Percentiles rank a stretch among this genome's conserved stretches.
These are phyloP conservation scores for Cybosia mesomella DNA, from an alignment of 2,888 invertebrate genomes.

Conservation along the genomic window DNA sequence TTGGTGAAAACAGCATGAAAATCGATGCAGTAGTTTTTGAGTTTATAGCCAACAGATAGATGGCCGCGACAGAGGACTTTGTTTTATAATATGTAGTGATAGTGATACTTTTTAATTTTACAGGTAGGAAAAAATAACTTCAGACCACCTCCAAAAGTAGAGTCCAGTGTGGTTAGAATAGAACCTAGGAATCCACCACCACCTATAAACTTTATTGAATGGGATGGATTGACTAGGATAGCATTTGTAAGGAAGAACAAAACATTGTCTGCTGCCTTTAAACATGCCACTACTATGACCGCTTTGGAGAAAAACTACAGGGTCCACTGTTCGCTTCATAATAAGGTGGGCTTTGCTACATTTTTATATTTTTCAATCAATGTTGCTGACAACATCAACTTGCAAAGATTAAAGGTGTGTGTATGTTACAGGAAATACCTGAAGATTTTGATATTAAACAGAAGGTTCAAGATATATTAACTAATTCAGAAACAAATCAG, in stretches of 20 bases:
- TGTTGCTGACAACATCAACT: not conserved
- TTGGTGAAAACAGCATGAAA: no score
- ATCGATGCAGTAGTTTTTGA: no score
- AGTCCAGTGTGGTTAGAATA: conserved; percentile 98
- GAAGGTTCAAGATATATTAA: conserved; percentile 92
- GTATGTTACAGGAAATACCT: conserved; percentile 88
- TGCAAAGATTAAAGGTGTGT: not conserved
- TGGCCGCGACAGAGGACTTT: no score
- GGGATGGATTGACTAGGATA: conserved; percentile 99
- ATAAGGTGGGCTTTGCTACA: conserved; percentile 82
- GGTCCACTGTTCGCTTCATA: conserved; percentile 94
- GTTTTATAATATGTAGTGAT: no score
- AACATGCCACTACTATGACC: conserved; percentile 93
- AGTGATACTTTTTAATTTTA: conserved; percentile 34
- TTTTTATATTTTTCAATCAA: no score
- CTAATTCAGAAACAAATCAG: conserved; percentile 89
- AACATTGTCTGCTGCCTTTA: conserved; percentile 96
- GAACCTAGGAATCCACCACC: conserved; percentile 99
- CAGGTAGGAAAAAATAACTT: conserved; percentile 99
- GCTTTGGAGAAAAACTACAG: conserved; percentile 96
- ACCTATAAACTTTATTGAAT: conserved; percentile 97
- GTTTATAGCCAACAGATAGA: no score
- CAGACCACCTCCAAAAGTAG: conserved; percentile 99
- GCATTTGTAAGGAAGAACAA: conserved; percentile 99
- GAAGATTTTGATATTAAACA: conserved; percentile 94